Conservation (phyloP, 2,888 invertebrate species). For the Diarsia rubi region DNA sequence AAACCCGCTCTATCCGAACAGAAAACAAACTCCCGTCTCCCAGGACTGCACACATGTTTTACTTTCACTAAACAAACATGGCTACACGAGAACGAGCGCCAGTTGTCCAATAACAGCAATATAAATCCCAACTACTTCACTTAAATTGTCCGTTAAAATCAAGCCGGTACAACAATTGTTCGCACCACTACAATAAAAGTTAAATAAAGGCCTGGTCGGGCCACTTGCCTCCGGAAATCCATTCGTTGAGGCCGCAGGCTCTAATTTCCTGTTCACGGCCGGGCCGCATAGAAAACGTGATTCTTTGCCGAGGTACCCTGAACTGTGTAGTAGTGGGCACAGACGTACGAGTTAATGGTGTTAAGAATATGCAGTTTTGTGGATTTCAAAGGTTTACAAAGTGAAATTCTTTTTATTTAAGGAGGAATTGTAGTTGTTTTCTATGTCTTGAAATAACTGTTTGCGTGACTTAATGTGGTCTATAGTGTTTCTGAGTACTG, state of each 20-base stretch:
- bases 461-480: not conserved
- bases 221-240: constrained; percentile 77
- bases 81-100: not conserved
- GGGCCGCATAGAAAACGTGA: constrained; percentile 71
- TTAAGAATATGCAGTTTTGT: constrained; percentile 47
- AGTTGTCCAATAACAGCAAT: constrained; percentile 53
- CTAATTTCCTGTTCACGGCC: constrained; percentile 79
- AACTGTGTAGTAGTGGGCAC: constrained; percentile 9
- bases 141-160: constrained; percentile 67
- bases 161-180: constrained; percentile 63
- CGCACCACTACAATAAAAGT: constrained; percentile 74
- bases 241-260: constrained; percentile 77
- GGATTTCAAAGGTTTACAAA: constrained; percentile 3
- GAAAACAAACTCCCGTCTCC: constrained; percentile 12
- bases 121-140: constrained; percentile 63
- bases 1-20: not conserved
- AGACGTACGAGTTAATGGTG: constrained; percentile 30
- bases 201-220: constrained; percentile 74
- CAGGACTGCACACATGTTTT: constrained; percentile 41
- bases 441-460: not conserved
- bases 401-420: not conserved
- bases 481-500: not conserved
- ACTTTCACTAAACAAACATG: constrained; percentile 28
- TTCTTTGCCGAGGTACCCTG: constrained; percentile 53
- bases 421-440: not conserved